Percentiles rank a stretch among this genome's conserved stretches.
Conservation (phyloP, 2,797 vertebrate species). For the Phaenicophaeus curvirostris region DNA sequence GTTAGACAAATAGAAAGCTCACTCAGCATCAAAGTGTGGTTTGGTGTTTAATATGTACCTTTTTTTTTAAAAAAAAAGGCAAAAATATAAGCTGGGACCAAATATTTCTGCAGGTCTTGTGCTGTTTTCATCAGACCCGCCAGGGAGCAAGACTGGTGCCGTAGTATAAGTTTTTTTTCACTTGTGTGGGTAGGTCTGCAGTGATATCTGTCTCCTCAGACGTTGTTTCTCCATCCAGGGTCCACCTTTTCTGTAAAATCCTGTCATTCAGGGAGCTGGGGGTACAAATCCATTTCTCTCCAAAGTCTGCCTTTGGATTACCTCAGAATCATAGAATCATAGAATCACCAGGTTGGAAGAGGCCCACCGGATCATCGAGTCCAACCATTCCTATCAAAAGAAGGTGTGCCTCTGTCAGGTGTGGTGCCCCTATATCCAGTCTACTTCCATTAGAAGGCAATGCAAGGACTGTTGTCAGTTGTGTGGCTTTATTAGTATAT, state of each 20-base stretch:
- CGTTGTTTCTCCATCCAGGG: not conserved
- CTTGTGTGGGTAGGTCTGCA: not conserved
- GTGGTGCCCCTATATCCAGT: not conserved
- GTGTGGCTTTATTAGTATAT: not conserved
- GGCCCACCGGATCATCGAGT: too few relatives aligned
- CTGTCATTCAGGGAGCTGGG: not conserved
- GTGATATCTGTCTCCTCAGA: not conserved
- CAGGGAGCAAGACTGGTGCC: not conserved
- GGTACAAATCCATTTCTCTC: accelerated
- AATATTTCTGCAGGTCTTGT: not conserved
- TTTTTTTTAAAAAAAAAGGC: not conserved
- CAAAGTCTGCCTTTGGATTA: not conserved
- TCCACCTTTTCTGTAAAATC: not conserved
- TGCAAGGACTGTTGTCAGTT: not conserved
- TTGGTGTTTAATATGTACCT: constrained; percentile 8
- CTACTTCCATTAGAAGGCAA: not conserved
- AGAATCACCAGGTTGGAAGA: too few relatives aligned
- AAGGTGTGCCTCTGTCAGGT: not conserved
- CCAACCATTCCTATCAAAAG: too few relatives aligned
- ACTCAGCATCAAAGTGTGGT: not conserved
- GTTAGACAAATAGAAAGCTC: constrained; percentile 26
- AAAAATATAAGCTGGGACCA: not conserved
- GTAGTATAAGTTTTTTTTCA: not conserved
- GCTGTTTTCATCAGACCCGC: not conserved
- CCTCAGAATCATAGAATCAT: too few relatives aligned